Evolutionary conservation across 2,797 vertebrate species (phyloP).

Genomic region (Lycodopsis pacificus): DNA sequence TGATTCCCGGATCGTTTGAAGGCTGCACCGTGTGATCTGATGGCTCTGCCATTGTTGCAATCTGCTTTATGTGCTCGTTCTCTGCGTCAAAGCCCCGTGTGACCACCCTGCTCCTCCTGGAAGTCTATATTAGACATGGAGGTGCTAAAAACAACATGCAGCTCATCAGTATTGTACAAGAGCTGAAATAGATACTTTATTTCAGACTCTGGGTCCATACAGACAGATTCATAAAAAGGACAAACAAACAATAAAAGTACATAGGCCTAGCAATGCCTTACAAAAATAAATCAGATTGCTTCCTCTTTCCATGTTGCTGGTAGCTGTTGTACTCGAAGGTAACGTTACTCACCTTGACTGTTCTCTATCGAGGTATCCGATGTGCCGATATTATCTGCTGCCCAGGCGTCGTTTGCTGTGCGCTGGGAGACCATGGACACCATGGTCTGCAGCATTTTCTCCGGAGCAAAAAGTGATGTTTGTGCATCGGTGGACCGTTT

Average conservation of each 20-base stretch:
- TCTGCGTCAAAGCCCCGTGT: constrained; percentile 73
- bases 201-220: too few species aligned
- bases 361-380: constrained; percentile 71
- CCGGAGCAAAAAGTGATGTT: constrained; percentile 61
- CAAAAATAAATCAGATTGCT: too few species aligned
- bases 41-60: constrained; percentile 71
- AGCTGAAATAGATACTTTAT: too few species aligned
- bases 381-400: constrained; percentile 63
- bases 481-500: constrained; percentile 74
- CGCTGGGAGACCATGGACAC: constrained; percentile 78
- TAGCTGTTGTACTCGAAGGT: not conserved
- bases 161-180: not conserved
- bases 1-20: not conserved
- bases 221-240: too few species aligned
- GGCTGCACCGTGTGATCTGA: constrained; percentile 11
- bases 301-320: not conserved
- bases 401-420: constrained; percentile 75
- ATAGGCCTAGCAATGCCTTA: too few species aligned
- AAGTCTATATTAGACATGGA: not conserved
- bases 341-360: constrained; percentile 79
- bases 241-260: too few species aligned
- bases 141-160: not conserved
- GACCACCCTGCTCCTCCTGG: constrained; percentile 15
- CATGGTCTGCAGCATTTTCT: constrained; percentile 79
- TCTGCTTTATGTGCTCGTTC: constrained; percentile 60